Base-by-base conservation (phyloP, 2,797 vertebrate genomes). In the Psittacula echo region DNA sequence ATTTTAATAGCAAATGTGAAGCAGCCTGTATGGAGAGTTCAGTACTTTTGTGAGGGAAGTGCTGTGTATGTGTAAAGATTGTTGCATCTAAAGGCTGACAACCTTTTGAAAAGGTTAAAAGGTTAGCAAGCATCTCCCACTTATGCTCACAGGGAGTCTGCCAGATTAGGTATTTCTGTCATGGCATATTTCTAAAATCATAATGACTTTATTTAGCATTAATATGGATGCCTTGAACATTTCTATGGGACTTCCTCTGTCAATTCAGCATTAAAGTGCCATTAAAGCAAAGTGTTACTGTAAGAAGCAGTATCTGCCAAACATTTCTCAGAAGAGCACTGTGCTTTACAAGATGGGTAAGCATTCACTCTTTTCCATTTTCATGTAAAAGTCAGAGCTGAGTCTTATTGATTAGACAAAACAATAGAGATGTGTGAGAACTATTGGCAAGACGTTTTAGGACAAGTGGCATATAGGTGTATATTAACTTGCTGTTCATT, bases 241-340 rank as follows among this genome's bases (percentile, higher is more conserved):
- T 97, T 91, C 93, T 15, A 11, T 70, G 87, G 85, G 95, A 91
- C 81, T 93, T 94, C 89, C 93, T 80, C 90, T 94, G 97, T 97
- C 97, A 97, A 78, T 95, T 98, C 95, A 96, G 95, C 97, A 96
- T 97, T 97, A 97, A 97, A 97, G 93, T 93, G 68, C 95, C 96
- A 96, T 98, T 98, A 97, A 96, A 96, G 93, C 90, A 87, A 96
- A 98, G 96, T 97, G 97, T 98, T 98, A 97, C 98, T 97, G 98
- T 98, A 98, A 98, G 97, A 93, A 93, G 85, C 89, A 85, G 87
- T 76, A 64, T 87, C 96, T 95, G 96, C 96, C 94, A 96, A 97
- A 96, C 92, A 79, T 94, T 98, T 98, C 98, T 98, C 96, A 98
- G 98, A 98, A 98, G 94, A 96, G 97, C 80, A 42, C 44, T 62